Conservation (phyloP, 2,797 vertebrate genomes). For the Muscicapa striata region DNA sequence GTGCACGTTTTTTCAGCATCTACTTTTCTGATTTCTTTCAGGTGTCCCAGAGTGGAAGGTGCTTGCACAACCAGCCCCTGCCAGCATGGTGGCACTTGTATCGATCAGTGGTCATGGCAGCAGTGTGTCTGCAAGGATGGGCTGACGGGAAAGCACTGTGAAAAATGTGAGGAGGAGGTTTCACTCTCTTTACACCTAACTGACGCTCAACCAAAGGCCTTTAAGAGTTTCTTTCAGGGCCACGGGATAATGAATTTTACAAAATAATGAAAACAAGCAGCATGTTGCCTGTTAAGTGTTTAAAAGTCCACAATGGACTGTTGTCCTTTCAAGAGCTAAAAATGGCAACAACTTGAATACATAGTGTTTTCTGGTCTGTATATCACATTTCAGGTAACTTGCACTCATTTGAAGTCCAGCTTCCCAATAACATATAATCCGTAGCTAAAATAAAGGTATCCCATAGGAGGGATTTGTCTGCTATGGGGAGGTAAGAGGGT, state of each 20-base stretch:
- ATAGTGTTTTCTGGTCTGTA: background rate
- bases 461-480: background rate
- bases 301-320: background rate
- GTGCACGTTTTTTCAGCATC: background rate
- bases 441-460: constrained; percentile 1
- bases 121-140: constrained; percentile 92
- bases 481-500: background rate
- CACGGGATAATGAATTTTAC: background rate
- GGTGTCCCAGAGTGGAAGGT: constrained; percentile 93
- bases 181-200: background rate
- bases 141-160: constrained; percentile 92
- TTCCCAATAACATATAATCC: background rate
- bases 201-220: background rate
- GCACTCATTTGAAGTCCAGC: background rate
- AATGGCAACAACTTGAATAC: background rate
- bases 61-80: constrained; percentile 88
- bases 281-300: background rate
- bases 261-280: background rate
- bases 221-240: background rate
- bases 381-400: background rate
- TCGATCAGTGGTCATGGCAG: constrained; percentile 97
- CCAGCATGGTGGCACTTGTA: constrained; percentile 90
- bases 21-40: constrained; percentile 65
- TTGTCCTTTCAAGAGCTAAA: background rate
- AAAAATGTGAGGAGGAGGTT: constrained; percentile 86